phyloP scores from a whole-genome alignment of 1,140 invertebrate genomes.

The Papilio aristodemus region DNA sequence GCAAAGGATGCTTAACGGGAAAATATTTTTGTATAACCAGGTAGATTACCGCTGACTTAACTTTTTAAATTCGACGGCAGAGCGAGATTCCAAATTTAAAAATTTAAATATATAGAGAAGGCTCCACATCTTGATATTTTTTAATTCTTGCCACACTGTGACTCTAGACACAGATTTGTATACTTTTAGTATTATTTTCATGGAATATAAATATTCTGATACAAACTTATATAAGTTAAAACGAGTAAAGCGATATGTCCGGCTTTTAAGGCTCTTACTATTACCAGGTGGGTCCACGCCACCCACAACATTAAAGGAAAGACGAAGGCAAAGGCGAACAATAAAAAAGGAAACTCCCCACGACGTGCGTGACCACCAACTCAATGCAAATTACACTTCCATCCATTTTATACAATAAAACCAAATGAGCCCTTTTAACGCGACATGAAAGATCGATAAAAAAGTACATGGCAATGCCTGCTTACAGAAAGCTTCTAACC shows the following conservation, averaged over 20 bases:
- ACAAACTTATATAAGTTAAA: not conserved
- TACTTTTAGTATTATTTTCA: not conserved
- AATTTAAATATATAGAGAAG: too few relatives aligned
- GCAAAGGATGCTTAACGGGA: too few relatives aligned
- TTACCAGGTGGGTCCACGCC: constrained; percentile 40
- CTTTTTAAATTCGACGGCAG: too few relatives aligned
- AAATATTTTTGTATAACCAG: too few relatives aligned
- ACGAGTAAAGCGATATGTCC: constrained; percentile 31
- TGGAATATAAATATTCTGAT: constrained; percentile 6
- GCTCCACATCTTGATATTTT: not conserved
- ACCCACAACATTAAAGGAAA: constrained; percentile 60
- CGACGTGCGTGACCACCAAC: constrained; percentile 73
- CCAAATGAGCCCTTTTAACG: constrained; percentile 78
- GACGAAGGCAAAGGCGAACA: constrained; percentile 66
- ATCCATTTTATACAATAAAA: constrained; percentile 78
- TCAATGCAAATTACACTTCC: constrained; percentile 78
- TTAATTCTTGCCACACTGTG: not conserved
- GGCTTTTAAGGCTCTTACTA: constrained; percentile 30
- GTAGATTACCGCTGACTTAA: too few relatives aligned
- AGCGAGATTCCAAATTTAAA: too few relatives aligned
- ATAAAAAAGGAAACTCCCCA: constrained; percentile 70
- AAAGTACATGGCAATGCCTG: constrained; percentile 53
- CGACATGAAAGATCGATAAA: constrained; percentile 77
- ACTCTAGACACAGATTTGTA: not conserved
- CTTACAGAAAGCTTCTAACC: constrained; percentile 25